Base-by-base conservation (phyloP, 2,797 vertebrate genomes). In the Hyperoplus immaculatus region DNA sequence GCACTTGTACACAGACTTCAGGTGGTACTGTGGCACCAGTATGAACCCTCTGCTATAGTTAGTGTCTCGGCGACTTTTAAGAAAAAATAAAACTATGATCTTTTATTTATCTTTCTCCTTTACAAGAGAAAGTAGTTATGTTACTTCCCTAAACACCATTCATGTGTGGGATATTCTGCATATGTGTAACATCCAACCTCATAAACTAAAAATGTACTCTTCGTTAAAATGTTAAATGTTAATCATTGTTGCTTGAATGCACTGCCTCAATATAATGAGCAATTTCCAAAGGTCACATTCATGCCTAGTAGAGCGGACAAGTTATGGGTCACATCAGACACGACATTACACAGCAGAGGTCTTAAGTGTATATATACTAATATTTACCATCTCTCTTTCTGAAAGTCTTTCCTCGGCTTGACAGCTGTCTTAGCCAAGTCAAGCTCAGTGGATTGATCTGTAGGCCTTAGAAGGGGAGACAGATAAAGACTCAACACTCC, bases 401-500 rank as follows among this genome's bases (percentile, higher is more conserved):
- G 41, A 45, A 16, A 42, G 62, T 84, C 60, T 59, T 68, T 69
- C 36, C 54, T 65, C 12, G 5, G 50, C 49, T 29, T 70, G 84
- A 85, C 83, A 77, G 81, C 80, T 72, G 49, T 82, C 87, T 71
- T 84, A 81, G 86, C 76, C 70, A 80, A 89, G 89, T 85, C 81
- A 69, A 72, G 69, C 71, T 63, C 45, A 8, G 14, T 14, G 38
- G 76, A 92, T 88, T 87, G 86, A 92, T 90, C 82, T 51, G 68
- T 16, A 42, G 69, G 66, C 72, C 74, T 80, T 87, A 84, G 80
- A 82, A 75, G 49, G 63, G 50, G 59, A 75, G 82, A 59, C 69
- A 54, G 72, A 88, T 86, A 80, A 90, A 83, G 84, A 83, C 77
- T 82, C 69, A 80, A 75, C 80, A 78, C 87, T 86, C 89, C 88